phyloP scores from a whole-genome alignment of 2,797 vertebrate genomes.

The Anisognathus igniventris region DNA sequence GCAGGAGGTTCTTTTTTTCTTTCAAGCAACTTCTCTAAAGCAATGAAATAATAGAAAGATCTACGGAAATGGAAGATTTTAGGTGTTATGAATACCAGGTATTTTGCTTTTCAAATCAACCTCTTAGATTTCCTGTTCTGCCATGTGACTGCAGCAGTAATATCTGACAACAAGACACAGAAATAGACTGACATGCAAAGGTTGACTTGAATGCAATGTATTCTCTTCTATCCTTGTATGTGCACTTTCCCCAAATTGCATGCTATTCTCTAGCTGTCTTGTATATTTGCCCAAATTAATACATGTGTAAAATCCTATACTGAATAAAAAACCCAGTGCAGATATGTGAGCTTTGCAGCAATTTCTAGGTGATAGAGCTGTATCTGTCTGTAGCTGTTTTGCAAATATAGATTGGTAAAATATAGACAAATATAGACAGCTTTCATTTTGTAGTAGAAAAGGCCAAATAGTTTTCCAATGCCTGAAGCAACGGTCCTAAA shows the following conservation, averaged over 20 bases:
- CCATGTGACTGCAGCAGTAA: not conserved
- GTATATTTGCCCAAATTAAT: not conserved
- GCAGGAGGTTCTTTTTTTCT: not conserved
- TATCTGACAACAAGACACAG: not conserved
- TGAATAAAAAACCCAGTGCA: fast-evolving
- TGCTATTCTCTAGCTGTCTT: not conserved
- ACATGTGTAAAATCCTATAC: not conserved
- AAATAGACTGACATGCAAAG: not conserved
- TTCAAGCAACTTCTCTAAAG: not conserved
- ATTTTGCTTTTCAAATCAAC: not conserved
- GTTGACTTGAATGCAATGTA: not conserved
- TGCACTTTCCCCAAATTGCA: not conserved
- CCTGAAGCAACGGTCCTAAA: not conserved
- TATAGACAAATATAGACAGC: not conserved
- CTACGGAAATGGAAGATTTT: not conserved
- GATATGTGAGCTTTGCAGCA: not conserved
- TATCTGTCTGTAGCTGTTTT: not conserved
- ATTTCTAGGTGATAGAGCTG: not conserved
- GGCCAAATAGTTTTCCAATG: not conserved
- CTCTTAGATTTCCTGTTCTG: not conserved
- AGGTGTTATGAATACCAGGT: not conserved
- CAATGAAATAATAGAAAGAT: not conserved
- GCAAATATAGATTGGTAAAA: not conserved
- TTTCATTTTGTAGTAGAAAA: not conserved
- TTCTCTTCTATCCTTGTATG: not conserved